Conservation (phyloP, 1,140 invertebrate genomes). For the Pectinophora gossypiella region DNA sequence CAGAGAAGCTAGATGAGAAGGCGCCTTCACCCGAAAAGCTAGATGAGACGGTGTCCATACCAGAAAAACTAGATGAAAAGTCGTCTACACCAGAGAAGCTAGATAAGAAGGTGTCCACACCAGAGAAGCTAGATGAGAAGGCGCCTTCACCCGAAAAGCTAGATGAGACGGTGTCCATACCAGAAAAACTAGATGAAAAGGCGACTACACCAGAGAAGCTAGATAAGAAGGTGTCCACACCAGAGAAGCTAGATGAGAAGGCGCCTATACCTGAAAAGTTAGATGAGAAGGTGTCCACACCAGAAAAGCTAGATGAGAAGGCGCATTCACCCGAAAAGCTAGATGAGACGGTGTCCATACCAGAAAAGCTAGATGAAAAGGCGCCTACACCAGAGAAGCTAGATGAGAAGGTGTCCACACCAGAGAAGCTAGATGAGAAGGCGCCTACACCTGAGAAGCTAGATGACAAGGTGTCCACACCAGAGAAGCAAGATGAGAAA, state of each 20-base stretch:
- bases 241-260: neutral
- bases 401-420: too few relatives aligned
- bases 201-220: neutral
- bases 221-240: neutral
- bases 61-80: neutral
- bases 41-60: neutral
- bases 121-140: neutral
- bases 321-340: neutral
- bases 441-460: neutral
- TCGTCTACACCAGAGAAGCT: neutral
- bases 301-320: neutral
- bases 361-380: neutral
- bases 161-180: neutral
- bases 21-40: conserved; percentile 9
- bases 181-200: neutral
- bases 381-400: conserved; percentile 4
- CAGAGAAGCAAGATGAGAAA: neutral
- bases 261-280: neutral
- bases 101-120: neutral
- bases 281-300: conserved; percentile 10
- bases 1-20: conserved; percentile 5
- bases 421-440: too few relatives aligned
- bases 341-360: neutral
- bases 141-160: too few relatives aligned
- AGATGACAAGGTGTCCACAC: neutral